Base-by-base conservation (phyloP, 2,113 vertebrate species). In the Pollimyrus isidori region DNA sequence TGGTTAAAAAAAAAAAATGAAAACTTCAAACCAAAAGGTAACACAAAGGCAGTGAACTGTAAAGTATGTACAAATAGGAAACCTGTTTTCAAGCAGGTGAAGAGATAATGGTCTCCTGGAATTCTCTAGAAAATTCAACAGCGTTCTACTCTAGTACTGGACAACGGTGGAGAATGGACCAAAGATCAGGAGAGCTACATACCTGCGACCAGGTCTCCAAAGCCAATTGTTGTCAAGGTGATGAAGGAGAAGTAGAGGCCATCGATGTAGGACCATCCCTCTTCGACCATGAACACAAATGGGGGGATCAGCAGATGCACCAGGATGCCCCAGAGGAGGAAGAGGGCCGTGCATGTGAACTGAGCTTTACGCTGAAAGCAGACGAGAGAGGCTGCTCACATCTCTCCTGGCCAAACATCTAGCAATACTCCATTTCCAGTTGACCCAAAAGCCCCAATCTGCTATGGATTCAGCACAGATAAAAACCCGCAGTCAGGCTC, bases 241-340 rank as follows among this genome's bases (percentile, higher is more conserved):
- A 99, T 98, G 90, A 99, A 99, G 23, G 98, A 99, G 93, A 97
- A 99, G 93, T 99, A 99, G 91, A 99, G 96, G 53, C 98, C 98
- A 93, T 99, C 98, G 1, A 99, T 94, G 88, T 99, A 99, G 87
- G 96, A 89, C 98, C 98, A 99, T 83, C 97, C 96, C 94, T 99
- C 98, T 1, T 98, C 98, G 89, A 95, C 96, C 98, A 98, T 99
- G 92, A 99, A 99, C 23, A 99, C 96, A 86, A 99, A 97, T 30
- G 98, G 98, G 11, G 98, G 98, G 91, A 99, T 96, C 89, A 99
- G 96, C 90, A 99, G 95, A 92, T 99, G 98, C 26, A 99, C 93
- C 90, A 99, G 93, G 52, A 98, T 95, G 1, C 98, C 98, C 98
- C 98, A 99, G 86, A 99, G 91, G 52, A 99, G 96, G 92, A 99